phyloP scores from a whole-genome alignment of 2,797 vertebrate genomes.

The Lateolabrax maculatus region DNA sequence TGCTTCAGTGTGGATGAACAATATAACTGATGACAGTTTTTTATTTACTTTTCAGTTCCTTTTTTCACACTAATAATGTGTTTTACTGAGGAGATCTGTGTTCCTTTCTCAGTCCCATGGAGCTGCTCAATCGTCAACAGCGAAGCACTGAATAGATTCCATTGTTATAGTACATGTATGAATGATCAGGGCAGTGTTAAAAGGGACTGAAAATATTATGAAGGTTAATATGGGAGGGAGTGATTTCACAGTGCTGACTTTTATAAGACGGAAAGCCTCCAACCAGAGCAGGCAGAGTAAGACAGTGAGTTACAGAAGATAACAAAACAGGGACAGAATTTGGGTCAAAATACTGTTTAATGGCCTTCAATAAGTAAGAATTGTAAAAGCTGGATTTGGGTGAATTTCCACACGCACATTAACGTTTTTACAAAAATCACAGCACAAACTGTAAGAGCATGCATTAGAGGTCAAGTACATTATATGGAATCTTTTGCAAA shows the following conservation, averaged over 20 bases:
- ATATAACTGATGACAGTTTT: not conserved
- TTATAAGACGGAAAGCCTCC: constrained; percentile 30
- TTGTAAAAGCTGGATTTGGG: constrained; percentile 26
- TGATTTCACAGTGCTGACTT: constrained; percentile 34
- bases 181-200: not conserved
- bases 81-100: not conserved
- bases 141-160: not conserved
- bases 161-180: not conserved
- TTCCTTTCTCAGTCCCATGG: not conserved
- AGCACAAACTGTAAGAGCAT: not conserved
- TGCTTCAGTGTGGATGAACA: not conserved
- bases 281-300: not conserved
- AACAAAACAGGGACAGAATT: not conserved
- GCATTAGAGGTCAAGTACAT: constrained; percentile 41
- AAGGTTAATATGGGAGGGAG: constrained; percentile 4
- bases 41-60: too few relatives aligned
- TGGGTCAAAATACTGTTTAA: constrained; percentile 7
- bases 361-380: not conserved
- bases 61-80: not conserved
- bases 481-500: constrained; percentile 36
- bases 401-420: not conserved
- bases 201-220: not conserved
- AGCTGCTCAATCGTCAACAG: not conserved
- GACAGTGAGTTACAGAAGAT: constrained; percentile 2
- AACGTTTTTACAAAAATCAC: not conserved